A percentile compares a stretch with the other conserved stretches of the same genome.
phyloP scores from a whole-genome alignment of 2,888 invertebrate genomes.

The Osedax frankpressi region DNA sequence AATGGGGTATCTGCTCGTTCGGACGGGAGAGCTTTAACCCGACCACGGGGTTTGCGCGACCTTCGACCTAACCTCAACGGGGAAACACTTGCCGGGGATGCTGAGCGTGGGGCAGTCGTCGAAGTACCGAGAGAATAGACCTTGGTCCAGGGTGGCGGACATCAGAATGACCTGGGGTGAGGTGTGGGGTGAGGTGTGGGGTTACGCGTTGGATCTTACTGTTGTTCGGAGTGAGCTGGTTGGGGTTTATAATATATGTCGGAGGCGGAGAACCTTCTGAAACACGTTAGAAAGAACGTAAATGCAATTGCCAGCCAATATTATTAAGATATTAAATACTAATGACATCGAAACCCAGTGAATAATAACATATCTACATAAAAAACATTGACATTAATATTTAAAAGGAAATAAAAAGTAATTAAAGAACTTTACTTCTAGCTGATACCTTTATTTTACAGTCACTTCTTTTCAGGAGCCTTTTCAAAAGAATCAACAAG shows the following conservation, averaged over 20 bases:
- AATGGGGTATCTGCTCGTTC: no score
- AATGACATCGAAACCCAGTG: neutral
- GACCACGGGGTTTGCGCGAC: no score
- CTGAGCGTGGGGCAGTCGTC: constrained; percentile 37
- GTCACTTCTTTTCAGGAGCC: constrained; percentile 30
- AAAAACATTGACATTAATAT: no score
- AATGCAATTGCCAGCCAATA: no score
- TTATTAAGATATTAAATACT: neutral
- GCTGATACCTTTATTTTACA: constrained; percentile 17
- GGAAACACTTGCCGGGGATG: constrained; percentile 39
- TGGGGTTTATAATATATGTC: no score
- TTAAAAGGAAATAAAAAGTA: neutral
- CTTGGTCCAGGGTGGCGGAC: constrained; percentile 42
- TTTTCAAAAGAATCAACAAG: constrained; percentile 36
- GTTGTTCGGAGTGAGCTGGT: no score
- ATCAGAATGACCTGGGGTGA: constrained; percentile 40
- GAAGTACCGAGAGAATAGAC: constrained; percentile 40
- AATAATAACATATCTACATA: no score
- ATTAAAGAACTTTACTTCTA: neutral
- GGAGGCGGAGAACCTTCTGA: no score
- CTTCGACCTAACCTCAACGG: constrained; percentile 22
- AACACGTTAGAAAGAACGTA: no score
- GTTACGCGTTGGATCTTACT: no score
- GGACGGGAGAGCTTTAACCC: no score
- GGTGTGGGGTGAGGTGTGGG: no score